phyloP scores from a whole-genome alignment of 2,888 invertebrate species.

The Drosophila heteroneura region DNA sequence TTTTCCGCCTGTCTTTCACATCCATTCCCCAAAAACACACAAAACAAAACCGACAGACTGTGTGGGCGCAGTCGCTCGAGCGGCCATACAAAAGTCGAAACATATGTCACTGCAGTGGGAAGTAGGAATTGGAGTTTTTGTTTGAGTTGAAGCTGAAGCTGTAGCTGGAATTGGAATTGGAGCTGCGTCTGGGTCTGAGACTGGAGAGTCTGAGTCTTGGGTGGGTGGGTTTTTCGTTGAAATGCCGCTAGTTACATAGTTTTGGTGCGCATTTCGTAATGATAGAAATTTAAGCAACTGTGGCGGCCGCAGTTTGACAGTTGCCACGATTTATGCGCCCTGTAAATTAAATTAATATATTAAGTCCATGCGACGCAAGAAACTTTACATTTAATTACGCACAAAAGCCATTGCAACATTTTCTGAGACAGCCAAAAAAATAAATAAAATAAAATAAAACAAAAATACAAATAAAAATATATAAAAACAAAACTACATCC shows the following conservation, averaged over 20 bases:
- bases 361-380: constrained; percentile 42
- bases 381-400: constrained; percentile 75
- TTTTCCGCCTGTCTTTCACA: constrained; percentile 42
- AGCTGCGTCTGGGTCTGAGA: constrained; percentile 3
- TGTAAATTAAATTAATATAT: constrained; percentile 74
- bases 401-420: constrained; percentile 72
- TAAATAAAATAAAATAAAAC: constrained; percentile 17
- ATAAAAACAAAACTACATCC: constrained; percentile 32
- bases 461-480: constrained; percentile 25
- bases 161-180: constrained; percentile 14
- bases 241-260: constrained; percentile 31
- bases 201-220: constrained; percentile 29
- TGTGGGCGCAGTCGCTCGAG: constrained; percentile 63
- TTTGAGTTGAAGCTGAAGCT: constrained; percentile 6
- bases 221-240: constrained; percentile 50
- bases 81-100: constrained; percentile 51
- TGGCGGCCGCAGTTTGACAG: constrained; percentile 42
- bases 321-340: constrained; percentile 60
- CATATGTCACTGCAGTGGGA: constrained; percentile 63
- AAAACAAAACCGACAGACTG: constrained; percentile 19
- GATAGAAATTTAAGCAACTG: constrained; percentile 64
- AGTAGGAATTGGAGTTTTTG: constrained; percentile 33
- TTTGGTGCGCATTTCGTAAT: constrained; percentile 66
- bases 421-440: constrained; percentile 22
- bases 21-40: constrained; percentile 1